phyloP scores from a whole-genome alignment of 2,888 invertebrate species.

The Melieria omissa region DNA sequence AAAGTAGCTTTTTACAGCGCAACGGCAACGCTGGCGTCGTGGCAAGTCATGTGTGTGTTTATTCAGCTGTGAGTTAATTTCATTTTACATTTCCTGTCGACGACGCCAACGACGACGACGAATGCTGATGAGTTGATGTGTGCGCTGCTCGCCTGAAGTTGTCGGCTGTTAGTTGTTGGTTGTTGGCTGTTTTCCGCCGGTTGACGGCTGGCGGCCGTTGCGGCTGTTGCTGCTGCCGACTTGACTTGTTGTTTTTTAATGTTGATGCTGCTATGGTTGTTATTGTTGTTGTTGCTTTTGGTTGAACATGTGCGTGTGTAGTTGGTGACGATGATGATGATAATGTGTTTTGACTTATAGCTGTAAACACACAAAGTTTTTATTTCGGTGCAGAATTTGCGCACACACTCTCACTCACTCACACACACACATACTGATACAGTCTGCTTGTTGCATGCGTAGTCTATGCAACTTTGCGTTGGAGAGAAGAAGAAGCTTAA shows the following conservation, averaged over 20 bases:
- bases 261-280: not conserved
- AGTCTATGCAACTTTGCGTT: not conserved
- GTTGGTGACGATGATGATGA: conserved; percentile 19
- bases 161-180: conserved; percentile 4
- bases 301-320: not conserved
- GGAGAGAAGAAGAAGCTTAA: conserved; percentile 4
- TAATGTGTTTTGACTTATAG: conserved; percentile 36
- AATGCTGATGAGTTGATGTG: conserved; percentile 25
- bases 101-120: not conserved
- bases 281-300: not conserved
- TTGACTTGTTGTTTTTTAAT: not conserved
- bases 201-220: not conserved
- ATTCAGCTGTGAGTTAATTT: conserved; percentile 37
- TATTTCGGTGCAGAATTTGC: not conserved
- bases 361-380: conserved; percentile 17
- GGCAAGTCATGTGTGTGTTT: conserved; percentile 19
- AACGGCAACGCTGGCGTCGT: conserved; percentile 7
- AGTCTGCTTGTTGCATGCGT: not conserved
- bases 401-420: not conserved
- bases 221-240: not conserved
- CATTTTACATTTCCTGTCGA: conserved; percentile 35
- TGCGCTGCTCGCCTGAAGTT: not conserved
- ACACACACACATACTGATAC: not conserved
- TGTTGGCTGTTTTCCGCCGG: not conserved
- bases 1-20: conserved; percentile 33